Evolutionary conservation across 2,113 vertebrate species (phyloP), one percentile per base, ranked within the genome.

Genomic region (Phycodurus eques): DNA sequence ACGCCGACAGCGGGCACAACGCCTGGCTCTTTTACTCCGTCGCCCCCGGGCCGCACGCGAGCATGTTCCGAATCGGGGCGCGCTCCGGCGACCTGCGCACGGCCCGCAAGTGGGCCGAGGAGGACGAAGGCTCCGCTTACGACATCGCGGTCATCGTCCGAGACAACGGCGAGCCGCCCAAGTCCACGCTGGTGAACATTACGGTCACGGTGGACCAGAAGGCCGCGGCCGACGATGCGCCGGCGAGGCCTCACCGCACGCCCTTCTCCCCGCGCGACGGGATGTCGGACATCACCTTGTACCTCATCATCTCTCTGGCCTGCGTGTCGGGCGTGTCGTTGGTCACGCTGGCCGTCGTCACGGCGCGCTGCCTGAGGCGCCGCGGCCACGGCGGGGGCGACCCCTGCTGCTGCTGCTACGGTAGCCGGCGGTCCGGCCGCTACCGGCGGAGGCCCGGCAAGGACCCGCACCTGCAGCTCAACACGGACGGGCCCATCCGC

Each of bases 1-100:
- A 97, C 81, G 88, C 93, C 1, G 96, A 97, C 84, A 96, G 95
- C 63, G 96, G 96, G 42, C 94, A 96, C 80, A 96, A 96, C 13
- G 95, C 95, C 2, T 96, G 94, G 94, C 83, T 96, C 71, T 94
- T 93, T 68, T 96, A 96, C 79, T 93, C 93, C 78, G 92, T 96
- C 13, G 80, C 86, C 65, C 92, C 93, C 11, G 76, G 91, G 0
- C 72, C 84, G 8, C 92, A 95, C 75, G 80, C 90, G 27, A 84
- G 87, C 33, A 92, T 93, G 77, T 96, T 97, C 71, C 93, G 87
- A 33, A 91, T 96, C 60, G 94, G 93, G 31, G 87, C 75, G 1
- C 93, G 91, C 84, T 94, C 85, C 0, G 95, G 95, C n/a, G 95
- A 96, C 83, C 92, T 96, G 56, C 92, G 92, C 69, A 92, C 93